A percentile compares a stretch with the other conserved stretches of the same genome.
Evolutionary conservation across 2,113 vertebrate genomes (phyloP).

Genomic region (Tursiops truncatus): DNA sequence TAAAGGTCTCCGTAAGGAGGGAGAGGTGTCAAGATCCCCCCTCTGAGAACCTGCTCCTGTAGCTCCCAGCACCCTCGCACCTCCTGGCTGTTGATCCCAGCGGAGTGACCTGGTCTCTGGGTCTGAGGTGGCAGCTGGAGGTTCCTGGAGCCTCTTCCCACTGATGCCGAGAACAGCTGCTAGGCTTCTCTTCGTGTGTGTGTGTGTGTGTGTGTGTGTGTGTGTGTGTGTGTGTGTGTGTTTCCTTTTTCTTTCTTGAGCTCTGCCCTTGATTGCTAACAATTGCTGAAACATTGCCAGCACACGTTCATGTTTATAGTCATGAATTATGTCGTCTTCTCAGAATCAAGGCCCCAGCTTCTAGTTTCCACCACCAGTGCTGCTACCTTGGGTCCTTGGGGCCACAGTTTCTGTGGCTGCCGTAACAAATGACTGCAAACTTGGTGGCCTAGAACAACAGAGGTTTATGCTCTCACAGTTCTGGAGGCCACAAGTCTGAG

Average conservation of each 20-base stretch:
- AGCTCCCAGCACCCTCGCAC: background rate
- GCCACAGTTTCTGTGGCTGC: background rate
- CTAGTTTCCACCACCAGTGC: background rate
- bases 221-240: background rate
- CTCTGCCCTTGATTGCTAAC: background rate
- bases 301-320: background rate
- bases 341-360: background rate
- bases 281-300: background rate
- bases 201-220: background rate
- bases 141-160: background rate
- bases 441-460: background rate
- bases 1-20: background rate
- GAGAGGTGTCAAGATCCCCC: background rate
- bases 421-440: background rate
- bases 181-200: too few relatives aligned
- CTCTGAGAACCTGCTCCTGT: background rate
- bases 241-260: background rate
- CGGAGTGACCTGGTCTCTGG: background rate
- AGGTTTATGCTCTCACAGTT: background rate
- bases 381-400: background rate
- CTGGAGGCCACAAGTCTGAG: background rate
- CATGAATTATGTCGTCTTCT: background rate
- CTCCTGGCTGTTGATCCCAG: background rate
- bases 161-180: background rate
- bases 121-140: background rate